Percentiles rank a stretch among this genome's conserved stretches.
These are phyloP conservation scores for Rhadina sibilatrix DNA, from an alignment of 2,113 vertebrate species.

Conservation along the genomic window DNA sequence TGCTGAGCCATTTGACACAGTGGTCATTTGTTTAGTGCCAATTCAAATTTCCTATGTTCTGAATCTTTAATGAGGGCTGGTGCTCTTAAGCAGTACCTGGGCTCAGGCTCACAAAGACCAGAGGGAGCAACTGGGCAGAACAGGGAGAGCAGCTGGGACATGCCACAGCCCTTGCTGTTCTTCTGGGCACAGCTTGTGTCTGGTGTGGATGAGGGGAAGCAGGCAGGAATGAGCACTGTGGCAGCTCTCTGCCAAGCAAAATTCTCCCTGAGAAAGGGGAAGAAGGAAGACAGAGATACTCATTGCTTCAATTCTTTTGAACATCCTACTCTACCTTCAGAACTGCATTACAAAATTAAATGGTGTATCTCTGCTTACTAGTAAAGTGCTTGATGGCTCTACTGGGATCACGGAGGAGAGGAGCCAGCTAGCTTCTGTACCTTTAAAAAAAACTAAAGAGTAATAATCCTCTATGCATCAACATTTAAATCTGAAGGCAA, in stretches of 20 bases:
- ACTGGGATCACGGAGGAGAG: neutral
- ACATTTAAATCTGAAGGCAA: neutral
- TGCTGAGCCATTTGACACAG: neutral
- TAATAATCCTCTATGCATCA: neutral
- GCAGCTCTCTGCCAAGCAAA: neutral
- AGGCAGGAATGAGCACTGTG: neutral
- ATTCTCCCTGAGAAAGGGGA: neutral
- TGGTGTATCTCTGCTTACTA: neutral
- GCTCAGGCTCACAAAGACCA: neutral
- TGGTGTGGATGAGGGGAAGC: neutral
- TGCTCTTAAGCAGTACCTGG: neutral
- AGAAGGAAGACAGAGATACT: neutral
- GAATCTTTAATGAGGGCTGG: neutral
- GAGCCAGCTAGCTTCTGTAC: neutral
- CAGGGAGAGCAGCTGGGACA: neutral
- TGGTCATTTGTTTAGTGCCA: neutral
- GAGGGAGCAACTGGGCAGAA: neutral
- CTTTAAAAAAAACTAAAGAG: neutral
- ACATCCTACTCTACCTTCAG: neutral
- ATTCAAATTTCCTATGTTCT: neutral
- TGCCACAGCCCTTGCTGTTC: neutral
- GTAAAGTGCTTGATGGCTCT: neutral
- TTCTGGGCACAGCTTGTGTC: neutral
- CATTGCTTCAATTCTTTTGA: fast-evolving
- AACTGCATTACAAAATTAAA: neutral